Evolutionary conservation across 2,113 vertebrate genomes (phyloP).

Genomic region (Paratilapia polleni): DNA sequence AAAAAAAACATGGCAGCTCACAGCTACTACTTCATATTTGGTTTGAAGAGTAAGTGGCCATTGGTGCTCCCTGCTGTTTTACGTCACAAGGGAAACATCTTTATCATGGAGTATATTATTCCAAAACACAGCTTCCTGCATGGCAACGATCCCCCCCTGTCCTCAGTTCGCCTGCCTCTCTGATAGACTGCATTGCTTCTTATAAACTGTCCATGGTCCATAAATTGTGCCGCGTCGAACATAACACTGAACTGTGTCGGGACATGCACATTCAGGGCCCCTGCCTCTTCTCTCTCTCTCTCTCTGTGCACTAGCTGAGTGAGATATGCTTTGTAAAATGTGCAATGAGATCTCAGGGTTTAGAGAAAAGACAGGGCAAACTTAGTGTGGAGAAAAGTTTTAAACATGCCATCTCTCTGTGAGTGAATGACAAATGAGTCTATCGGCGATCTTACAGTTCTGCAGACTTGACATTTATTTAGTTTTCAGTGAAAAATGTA

Average conservation of each 20-base stretch:
- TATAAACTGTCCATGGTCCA: conserved; percentile 96
- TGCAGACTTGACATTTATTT: background rate
- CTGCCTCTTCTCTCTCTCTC: background rate
- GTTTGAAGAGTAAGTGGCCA: conserved; percentile 87
- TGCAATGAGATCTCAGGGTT: conserved; percentile 40
- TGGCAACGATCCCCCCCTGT: conserved; percentile 86
- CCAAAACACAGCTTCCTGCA: conserved; percentile 91
- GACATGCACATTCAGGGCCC: conserved; percentile 81
- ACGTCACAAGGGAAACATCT: conserved; percentile 91
- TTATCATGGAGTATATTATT: conserved; percentile 93
- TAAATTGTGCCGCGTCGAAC: conserved; percentile 93
- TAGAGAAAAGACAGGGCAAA: conserved; percentile 21
- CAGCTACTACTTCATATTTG: conserved; percentile 65
- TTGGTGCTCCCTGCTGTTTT: conserved; percentile 91
- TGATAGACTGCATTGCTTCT: conserved; percentile 94
- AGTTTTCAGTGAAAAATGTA: background rate
- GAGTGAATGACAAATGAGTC: background rate
- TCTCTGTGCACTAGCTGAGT: conserved; percentile 20
- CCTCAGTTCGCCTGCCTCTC: conserved; percentile 87
- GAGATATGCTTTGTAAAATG: conserved; percentile 67
- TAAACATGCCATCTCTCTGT: background rate
- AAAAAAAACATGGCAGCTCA: conserved; percentile 36
- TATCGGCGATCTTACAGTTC: background rate
- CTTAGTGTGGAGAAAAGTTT: background rate
- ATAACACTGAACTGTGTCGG: conserved; percentile 85